phyloP scores from a whole-genome alignment of 1,140 invertebrate species.

The Drosophila ercepeae region DNA sequence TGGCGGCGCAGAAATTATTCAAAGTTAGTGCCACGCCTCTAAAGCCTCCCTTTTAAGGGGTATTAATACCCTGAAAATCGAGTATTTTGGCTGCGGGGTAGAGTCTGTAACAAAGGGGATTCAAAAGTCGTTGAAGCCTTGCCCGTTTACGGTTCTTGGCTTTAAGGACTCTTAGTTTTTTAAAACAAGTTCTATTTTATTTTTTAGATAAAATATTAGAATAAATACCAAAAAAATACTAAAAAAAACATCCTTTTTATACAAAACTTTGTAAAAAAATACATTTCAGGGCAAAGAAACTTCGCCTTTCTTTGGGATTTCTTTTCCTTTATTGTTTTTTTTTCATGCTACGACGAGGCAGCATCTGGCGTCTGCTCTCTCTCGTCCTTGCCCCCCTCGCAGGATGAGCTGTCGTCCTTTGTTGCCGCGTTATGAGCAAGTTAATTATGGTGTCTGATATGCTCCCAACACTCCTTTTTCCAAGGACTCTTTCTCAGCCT shows the following conservation, averaged over 20 bases:
- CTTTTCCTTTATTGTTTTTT: constrained; percentile 1
- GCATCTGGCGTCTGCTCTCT: constrained; percentile 55
- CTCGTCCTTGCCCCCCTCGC: constrained; percentile 16
- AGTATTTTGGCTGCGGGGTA: too few species aligned
- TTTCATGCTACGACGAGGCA: constrained; percentile 17
- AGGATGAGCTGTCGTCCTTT: constrained; percentile 23
- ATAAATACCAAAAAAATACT: too few species aligned
- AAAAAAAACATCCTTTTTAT: too few species aligned
- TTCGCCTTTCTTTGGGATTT: background rate
- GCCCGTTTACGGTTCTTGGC: too few species aligned
- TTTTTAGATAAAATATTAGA: too few species aligned
- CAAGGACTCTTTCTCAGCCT: background rate
- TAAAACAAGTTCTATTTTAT: too few species aligned
- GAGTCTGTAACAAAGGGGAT: too few species aligned
- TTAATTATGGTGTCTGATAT: constrained; percentile 81
- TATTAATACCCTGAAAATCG: too few species aligned
- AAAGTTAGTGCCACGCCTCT: constrained; percentile 53
- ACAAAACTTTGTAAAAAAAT: too few species aligned
- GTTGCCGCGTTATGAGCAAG: constrained; percentile 69
- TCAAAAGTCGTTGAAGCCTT: too few species aligned
- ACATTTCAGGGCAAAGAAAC: too few species aligned
- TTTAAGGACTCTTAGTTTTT: too few species aligned
- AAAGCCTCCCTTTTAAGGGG: constrained; percentile 26
- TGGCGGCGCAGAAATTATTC: constrained; percentile 46
- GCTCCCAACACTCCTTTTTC: constrained; percentile 41